Conservation (phyloP, 2,113 vertebrate species). For the Barnardius zonarius region DNA sequence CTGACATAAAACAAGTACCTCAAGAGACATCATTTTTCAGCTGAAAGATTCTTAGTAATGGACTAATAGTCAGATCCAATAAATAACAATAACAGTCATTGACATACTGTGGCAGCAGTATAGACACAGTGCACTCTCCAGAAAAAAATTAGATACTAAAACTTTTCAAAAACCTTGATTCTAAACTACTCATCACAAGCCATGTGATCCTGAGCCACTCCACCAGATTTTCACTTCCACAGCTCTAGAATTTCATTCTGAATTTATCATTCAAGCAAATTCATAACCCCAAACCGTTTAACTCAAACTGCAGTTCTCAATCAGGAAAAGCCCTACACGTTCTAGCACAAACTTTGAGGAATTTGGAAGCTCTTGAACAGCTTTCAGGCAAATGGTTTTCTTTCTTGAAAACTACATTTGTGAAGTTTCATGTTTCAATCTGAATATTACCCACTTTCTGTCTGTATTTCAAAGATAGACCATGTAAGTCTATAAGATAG, state of each 20-base stretch:
- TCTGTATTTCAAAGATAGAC: neutral
- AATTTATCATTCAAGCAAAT: neutral
- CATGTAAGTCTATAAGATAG: neutral
- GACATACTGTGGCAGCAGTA: neutral
- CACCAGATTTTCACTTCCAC: neutral
- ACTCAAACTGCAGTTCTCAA: neutral
- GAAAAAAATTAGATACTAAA: neutral
- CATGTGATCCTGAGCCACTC: neutral
- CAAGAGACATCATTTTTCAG: neutral
- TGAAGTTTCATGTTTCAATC: neutral
- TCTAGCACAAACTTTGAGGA: neutral
- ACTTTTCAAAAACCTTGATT: neutral
- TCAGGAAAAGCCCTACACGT: neutral
- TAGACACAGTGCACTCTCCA: neutral
- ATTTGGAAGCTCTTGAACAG: neutral
- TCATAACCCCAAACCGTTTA: neutral
- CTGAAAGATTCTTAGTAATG: neutral
- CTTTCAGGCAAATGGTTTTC: neutral
- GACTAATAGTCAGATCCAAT: neutral
- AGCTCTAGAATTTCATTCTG: neutral
- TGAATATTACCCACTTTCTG: neutral
- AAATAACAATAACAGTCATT: slow-evolving; percentile 5
- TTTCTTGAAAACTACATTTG: neutral
- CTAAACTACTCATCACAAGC: neutral
- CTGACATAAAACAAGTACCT: neutral